phyloP scores from a whole-genome alignment of 2,888 invertebrate species.

The Mantis religiosa region DNA sequence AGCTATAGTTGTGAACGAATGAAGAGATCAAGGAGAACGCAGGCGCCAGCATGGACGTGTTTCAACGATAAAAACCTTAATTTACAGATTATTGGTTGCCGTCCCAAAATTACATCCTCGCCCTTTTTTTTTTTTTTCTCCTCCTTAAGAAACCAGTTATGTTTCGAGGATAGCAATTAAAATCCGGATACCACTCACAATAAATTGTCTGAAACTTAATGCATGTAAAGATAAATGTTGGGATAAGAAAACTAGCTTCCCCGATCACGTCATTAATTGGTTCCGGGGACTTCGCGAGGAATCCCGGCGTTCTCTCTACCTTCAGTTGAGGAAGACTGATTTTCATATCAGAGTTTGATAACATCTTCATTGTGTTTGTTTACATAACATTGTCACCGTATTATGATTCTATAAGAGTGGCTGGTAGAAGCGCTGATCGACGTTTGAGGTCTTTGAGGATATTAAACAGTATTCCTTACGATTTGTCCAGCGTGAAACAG shows the following conservation, averaged over 20 bases:
- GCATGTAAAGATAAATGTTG: not conserved
- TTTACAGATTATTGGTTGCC: not conserved
- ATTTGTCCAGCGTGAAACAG: too few relatives aligned
- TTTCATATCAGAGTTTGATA: too few relatives aligned
- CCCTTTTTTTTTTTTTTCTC: not conserved
- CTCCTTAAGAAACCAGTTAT: not conserved
- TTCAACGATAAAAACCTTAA: not conserved
- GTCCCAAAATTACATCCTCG: not conserved
- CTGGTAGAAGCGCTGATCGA: too few relatives aligned
- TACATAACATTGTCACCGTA: too few relatives aligned
- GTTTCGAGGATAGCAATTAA: not conserved
- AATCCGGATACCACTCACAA: not conserved
- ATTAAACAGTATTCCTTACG: too few relatives aligned
- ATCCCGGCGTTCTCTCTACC: not conserved
- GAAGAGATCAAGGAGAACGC: not conserved
- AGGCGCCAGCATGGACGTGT: not conserved
- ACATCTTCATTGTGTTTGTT: too few relatives aligned
- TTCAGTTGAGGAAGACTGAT: not conserved
- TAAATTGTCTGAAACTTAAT: not conserved
- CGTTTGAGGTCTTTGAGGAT: too few relatives aligned
- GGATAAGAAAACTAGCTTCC: not conserved
- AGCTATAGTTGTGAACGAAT: not conserved
- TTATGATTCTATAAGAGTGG: too few relatives aligned
- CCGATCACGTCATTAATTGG: not conserved
- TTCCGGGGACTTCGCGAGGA: not conserved